These are phyloP conservation scores for Nothocercus nigrocapillus DNA, from an alignment of 2,113 vertebrate species.

Conservation along the genomic window DNA sequence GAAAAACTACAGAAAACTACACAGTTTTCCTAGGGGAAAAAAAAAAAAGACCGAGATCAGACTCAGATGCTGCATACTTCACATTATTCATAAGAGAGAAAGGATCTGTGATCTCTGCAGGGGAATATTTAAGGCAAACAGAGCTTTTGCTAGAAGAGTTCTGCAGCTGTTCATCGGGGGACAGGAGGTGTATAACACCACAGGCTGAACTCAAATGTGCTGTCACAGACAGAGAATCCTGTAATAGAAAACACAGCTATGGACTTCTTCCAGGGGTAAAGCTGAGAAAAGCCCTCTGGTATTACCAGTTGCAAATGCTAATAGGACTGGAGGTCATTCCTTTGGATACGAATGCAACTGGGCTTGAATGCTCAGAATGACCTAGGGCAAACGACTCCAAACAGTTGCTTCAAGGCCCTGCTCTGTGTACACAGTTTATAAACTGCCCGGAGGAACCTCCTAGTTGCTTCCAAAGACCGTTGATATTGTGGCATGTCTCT, in stretches of 20 bases:
- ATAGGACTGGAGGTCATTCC: not conserved
- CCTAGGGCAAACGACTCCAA: not conserved
- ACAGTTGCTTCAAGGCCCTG: not conserved
- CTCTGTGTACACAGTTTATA: not conserved
- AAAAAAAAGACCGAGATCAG: not conserved
- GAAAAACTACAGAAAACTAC: not conserved
- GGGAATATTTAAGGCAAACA: too few relatives aligned
- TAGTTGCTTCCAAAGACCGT: not conserved
- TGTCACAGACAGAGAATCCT: not conserved
- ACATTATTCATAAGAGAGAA: not conserved
- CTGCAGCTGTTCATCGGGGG: not conserved
- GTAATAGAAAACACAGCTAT: not conserved
- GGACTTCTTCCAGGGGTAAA: not conserved
- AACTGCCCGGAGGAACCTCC: not conserved
- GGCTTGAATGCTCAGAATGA: not conserved
- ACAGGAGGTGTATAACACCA: not conserved
- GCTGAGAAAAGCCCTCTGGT: not conserved
- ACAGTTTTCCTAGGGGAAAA: not conserved
- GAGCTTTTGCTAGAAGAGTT: not conserved
- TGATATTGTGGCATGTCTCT: not conserved
- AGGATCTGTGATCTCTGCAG: not conserved
- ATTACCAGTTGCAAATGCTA: not conserved
- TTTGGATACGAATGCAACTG: not conserved
- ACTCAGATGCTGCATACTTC: not conserved
- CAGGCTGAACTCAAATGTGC: not conserved